A percentile compares a stretch with the other conserved stretches of the same genome.
Evolutionary conservation across 2,797 vertebrate genomes (phyloP).

Genomic region (Premnoplex brunnescens): DNA sequence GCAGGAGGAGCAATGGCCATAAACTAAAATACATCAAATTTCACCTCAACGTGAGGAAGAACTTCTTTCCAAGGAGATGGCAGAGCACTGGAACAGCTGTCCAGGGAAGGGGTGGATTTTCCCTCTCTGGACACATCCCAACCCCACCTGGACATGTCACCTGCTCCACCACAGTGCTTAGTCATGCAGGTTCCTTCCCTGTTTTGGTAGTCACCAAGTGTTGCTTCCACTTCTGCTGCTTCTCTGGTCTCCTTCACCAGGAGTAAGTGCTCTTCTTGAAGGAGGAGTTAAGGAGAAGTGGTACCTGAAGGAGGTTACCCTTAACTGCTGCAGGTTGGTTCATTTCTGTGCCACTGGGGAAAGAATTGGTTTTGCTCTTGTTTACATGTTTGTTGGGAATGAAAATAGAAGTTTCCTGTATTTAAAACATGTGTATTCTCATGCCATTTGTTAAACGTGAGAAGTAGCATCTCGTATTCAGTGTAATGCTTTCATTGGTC

Average conservation of each 20-base stretch:
- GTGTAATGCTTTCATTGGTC: not conserved
- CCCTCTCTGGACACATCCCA: not conserved
- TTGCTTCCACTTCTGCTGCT: not conserved
- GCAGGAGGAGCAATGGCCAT: not conserved
- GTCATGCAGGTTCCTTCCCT: not conserved
- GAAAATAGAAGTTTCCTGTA: rapidly evolving
- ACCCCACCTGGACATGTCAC: not conserved
- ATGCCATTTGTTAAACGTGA: not conserved
- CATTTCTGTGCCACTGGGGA: not conserved
- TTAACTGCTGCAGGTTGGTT: not conserved
- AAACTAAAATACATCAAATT: not conserved
- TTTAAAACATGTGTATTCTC: not conserved
- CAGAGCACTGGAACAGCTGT: not conserved
- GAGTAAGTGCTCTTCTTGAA: not conserved
- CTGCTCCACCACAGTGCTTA: not conserved
- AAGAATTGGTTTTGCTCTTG: not conserved
- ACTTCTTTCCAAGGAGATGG: not conserved
- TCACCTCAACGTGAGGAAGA: not conserved
- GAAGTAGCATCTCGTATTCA: not conserved
- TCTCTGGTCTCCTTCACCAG: not conserved
- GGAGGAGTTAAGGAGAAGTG: not conserved
- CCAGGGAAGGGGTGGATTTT: not conserved
- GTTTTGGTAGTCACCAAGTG: not conserved
- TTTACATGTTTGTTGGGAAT: not conserved
- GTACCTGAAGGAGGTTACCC: not conserved